These are phyloP conservation scores for Nycticryphes semicollaris DNA, from an alignment of 2,113 vertebrate species.

Conservation along the genomic window DNA sequence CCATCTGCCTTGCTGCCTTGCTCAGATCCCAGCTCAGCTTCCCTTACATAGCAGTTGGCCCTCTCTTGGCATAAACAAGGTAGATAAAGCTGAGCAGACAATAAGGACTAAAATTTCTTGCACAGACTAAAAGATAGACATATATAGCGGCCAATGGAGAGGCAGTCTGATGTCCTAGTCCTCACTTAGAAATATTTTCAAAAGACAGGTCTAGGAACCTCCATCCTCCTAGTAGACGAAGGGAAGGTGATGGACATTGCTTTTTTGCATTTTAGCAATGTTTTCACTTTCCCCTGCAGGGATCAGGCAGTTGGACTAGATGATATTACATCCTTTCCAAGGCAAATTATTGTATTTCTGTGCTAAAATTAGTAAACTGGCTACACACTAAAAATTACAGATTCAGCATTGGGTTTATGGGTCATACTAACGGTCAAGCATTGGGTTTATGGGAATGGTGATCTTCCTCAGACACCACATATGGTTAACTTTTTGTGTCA, in stretches of 20 bases:
- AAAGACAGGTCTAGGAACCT: not conserved
- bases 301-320: not conserved
- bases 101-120: not conserved
- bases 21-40: not conserved
- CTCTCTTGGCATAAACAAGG: accelerated
- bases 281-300: not conserved
- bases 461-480: not conserved
- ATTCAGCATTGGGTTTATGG: not conserved
- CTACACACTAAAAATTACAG: not conserved
- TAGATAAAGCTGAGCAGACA: not conserved
- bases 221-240: not conserved
- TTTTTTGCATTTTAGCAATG: not conserved
- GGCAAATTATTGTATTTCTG: not conserved
- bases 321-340: not conserved
- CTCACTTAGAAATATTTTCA: not conserved
- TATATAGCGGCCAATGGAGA: not conserved
- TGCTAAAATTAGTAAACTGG: not conserved
- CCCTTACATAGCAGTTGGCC: not conserved
- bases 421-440: not conserved
- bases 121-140: not conserved
- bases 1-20: not conserved
- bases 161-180: not conserved
- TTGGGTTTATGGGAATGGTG: not conserved
- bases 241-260: not conserved
- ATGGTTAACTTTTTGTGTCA: not conserved